Percentiles rank a stretch among this genome's conserved stretches.
Conservation (phyloP, 1,140 invertebrate species). For the Diabrotica virgifera region DNA sequence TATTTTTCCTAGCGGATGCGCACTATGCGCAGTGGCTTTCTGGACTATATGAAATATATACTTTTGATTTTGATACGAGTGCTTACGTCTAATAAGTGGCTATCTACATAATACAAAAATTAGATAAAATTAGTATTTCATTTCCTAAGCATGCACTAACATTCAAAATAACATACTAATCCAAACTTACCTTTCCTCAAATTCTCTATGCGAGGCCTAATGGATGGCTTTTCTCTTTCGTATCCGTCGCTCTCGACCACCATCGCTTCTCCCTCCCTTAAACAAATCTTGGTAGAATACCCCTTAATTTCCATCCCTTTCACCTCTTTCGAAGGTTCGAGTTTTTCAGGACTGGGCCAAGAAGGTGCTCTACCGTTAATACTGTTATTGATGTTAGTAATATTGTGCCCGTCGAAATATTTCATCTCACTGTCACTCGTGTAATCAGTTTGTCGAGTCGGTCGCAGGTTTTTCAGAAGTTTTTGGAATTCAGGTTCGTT, state of each 20-base stretch:
- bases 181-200: conserved; percentile 30
- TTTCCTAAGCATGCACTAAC: too few relatives aligned
- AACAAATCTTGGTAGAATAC: conserved; percentile 59
- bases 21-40: too few relatives aligned
- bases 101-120: too few relatives aligned
- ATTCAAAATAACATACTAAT: too few relatives aligned
- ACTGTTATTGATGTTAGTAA: conserved; percentile 10
- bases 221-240: conserved; percentile 27
- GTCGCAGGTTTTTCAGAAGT: conserved; percentile 43
- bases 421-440: conserved; percentile 30
- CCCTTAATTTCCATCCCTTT: conserved; percentile 48
- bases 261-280: conserved; percentile 49
- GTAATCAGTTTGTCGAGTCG: conserved; percentile 33
- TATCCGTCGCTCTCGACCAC: conserved; percentile 43
- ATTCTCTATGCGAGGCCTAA: conserved; percentile 38
- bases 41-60: too few relatives aligned
- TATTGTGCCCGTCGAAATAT: conserved; percentile 11
- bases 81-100: too few relatives aligned
- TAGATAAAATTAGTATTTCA: too few relatives aligned
- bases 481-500: conserved; percentile 47
- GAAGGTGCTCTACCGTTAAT: conserved; percentile 40
- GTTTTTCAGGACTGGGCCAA: conserved; percentile 52
- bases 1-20: too few relatives aligned
- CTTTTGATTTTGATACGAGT: too few relatives aligned
- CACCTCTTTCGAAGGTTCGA: conserved; percentile 49